Conservation (phyloP, 2,113 vertebrate species). For the Lepus americanus region DNA sequence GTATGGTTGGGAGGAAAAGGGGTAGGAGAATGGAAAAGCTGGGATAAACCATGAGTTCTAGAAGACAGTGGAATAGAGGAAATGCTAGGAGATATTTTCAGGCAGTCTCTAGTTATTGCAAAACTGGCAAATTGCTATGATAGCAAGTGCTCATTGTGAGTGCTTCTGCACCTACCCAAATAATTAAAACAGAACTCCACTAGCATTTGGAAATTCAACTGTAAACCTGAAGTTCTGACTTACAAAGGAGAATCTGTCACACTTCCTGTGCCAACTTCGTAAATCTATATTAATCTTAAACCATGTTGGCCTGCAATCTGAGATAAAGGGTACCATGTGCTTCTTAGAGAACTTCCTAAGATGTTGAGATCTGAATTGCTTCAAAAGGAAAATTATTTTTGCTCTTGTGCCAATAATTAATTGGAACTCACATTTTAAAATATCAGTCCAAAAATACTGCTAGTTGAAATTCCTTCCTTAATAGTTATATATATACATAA, state of each 20-base stretch:
- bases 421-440: constrained; percentile 31
- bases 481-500: background rate
- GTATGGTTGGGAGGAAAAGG: background rate
- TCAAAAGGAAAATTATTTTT: constrained; percentile 34
- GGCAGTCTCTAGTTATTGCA: background rate
- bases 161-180: background rate
- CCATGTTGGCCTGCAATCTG: background rate
- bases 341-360: constrained; percentile 25
- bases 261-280: background rate
- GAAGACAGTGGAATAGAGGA: background rate
- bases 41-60: background rate
- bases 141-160: background rate
- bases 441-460: background rate
- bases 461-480: constrained; percentile 3
- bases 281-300: background rate
- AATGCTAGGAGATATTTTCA: background rate
- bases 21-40: background rate
- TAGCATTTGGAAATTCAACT: background rate
- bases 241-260: background rate
- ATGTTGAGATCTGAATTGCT: constrained; percentile 48
- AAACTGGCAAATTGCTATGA: background rate
- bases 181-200: background rate
- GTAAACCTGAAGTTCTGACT: background rate
- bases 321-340: constrained; percentile 10
- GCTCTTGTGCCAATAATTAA: constrained; percentile 39